Percentiles rank a stretch among this genome's conserved stretches.
phyloP scores from a whole-genome alignment of 2,113 vertebrate species.

The Mobula hypostoma region DNA sequence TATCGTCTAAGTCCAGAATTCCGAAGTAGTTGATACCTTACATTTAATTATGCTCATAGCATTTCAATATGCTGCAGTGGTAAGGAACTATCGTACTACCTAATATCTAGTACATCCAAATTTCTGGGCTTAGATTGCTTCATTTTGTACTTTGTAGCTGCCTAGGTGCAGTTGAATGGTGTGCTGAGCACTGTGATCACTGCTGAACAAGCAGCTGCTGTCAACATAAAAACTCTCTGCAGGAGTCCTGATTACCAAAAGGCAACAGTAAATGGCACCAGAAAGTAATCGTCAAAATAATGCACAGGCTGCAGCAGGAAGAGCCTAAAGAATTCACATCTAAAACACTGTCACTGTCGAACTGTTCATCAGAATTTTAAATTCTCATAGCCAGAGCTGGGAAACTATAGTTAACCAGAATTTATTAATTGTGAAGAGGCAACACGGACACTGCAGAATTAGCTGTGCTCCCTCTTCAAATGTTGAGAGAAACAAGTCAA shows the following conservation, averaged over 20 bases:
- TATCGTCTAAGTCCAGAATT: neutral
- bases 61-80: neutral
- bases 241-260: slow-evolving; percentile 17
- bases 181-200: neutral
- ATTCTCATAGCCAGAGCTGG: neutral
- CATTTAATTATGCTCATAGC: neutral
- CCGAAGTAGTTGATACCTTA: neutral
- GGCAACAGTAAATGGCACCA: slow-evolving; percentile 9
- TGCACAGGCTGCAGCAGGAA: neutral
- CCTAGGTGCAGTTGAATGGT: neutral
- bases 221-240: slow-evolving; percentile 15
- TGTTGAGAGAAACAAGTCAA: neutral
- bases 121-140: neutral
- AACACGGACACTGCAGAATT: neutral
- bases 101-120: neutral
- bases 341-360: neutral
- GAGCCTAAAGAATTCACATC: slow-evolving; percentile 1
- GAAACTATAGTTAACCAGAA: neutral
- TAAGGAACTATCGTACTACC: neutral
- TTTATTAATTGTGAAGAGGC: neutral
- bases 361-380: neutral
- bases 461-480: neutral
- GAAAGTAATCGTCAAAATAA: slow-evolving; percentile 22
- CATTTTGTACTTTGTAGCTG: neutral
- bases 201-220: slow-evolving; percentile 35